Percentiles rank a stretch among this genome's conserved stretches.
Conservation (phyloP, 1,140 invertebrate genomes). For the Pseudoatta argentina region DNA sequence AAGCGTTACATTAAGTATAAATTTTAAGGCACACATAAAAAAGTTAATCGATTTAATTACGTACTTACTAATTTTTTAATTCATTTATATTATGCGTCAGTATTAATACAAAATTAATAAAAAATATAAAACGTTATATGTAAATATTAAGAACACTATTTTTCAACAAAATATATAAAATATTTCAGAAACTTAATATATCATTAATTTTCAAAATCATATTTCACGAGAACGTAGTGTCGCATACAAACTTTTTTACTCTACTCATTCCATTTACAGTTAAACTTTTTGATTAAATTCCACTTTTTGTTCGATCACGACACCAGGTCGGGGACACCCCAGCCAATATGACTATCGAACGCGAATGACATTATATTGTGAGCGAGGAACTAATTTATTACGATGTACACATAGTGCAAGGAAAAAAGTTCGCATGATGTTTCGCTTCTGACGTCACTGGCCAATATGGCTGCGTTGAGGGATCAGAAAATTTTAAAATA, state of each 20-base stretch:
- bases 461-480: not conserved
- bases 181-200: not conserved
- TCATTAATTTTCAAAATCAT: not conserved
- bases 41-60: no score
- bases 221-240: not conserved
- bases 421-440: not conserved
- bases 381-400: slow-evolving; percentile 7
- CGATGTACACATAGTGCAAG: not conserved
- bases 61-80: no score
- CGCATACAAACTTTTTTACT: not conserved
- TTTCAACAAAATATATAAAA: no score
- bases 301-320: not conserved
- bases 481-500: not conserved
- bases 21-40: no score
- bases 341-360: not conserved
- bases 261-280: not conserved
- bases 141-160: not conserved
- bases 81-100: no score
- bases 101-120: no score
- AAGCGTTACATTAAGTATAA: no score
- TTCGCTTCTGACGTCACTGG: not conserved
- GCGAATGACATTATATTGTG: not conserved
- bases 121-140: not conserved
- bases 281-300: not conserved
- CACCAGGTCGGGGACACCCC: not conserved